Evolutionary conservation across 2,113 vertebrate genomes (phyloP).

Genomic region (human (Homo sapiens)): DNA sequence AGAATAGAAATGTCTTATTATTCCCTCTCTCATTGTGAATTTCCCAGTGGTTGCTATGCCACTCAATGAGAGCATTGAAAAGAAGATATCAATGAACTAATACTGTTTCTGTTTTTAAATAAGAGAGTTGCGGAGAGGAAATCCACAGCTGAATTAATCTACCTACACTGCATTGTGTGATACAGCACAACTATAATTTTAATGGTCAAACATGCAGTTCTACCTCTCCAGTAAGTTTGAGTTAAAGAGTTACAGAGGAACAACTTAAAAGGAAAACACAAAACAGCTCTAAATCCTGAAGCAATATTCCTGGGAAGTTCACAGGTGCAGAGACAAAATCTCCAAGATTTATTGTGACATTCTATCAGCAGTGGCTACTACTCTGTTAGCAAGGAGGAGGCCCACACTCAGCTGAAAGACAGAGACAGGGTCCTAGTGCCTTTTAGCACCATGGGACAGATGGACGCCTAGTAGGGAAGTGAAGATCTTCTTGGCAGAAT

Average conservation of each 20-base stretch:
- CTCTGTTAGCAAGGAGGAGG: neutral
- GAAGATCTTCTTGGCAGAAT: neutral
- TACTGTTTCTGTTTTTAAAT: conserved; percentile 5
- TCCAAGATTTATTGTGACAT: neutral
- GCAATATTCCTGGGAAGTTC: neutral
- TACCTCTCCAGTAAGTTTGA: neutral
- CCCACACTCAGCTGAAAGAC: neutral
- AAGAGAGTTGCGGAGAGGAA: neutral
- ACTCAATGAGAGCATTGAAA: conserved; percentile 24
- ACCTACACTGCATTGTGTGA: neutral
- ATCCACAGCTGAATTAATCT: neutral
- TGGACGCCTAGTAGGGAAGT: neutral
- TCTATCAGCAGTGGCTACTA: neutral
- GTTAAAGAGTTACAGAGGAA: conserved; percentile 6
- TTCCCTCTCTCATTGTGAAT: neutral
- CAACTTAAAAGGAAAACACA: conserved; percentile 6
- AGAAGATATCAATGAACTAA: conserved; percentile 26
- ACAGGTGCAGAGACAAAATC: neutral
- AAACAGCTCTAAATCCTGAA: neutral
- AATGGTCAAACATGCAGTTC: neutral
- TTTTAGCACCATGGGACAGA: neutral
- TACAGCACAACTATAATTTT: neutral
- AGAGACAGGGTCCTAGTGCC: neutral
- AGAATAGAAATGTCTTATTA: conserved; percentile 23
- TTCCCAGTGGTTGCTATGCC: neutral